Conservation (phyloP, 2,888 invertebrate species). For the Sceliomorpha sp. region DNA sequence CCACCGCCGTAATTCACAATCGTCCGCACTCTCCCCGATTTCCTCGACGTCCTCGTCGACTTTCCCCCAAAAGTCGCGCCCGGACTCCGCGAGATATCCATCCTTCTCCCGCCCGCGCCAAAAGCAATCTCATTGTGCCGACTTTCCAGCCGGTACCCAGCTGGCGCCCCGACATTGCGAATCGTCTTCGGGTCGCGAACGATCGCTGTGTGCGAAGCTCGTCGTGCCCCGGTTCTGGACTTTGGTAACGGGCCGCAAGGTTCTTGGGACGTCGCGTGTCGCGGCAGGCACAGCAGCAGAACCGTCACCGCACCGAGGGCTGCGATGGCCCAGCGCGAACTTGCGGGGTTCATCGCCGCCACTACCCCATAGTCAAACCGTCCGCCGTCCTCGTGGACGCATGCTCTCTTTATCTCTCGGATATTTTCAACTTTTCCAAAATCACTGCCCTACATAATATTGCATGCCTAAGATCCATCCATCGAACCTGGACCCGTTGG, state of each 20-base stretch:
- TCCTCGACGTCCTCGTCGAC: slow-evolving; percentile 4
- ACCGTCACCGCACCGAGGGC: slow-evolving; percentile 64
- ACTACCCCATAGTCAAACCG: slow-evolving; percentile 73
- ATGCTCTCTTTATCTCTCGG: slow-evolving; percentile 1
- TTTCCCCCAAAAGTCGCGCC: no score
- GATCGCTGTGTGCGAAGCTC: slow-evolving; percentile 20
- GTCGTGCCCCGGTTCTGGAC: slow-evolving; percentile 1
- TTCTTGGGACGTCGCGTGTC: slow-evolving; percentile 1
- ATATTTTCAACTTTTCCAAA: not conserved
- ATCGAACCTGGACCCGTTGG: no score
- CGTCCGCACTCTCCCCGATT: not conserved
- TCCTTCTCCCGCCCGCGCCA: no score
- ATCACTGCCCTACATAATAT: not conserved
- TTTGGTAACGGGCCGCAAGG: slow-evolving; percentile 5
- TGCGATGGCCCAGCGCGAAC: slow-evolving; percentile 67
- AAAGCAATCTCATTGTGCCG: no score
- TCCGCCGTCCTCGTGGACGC: slow-evolving; percentile 20
- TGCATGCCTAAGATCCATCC: no score
- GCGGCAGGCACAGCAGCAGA: slow-evolving; percentile 6
- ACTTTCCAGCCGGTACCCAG: no score
- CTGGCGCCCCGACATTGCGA: no score
- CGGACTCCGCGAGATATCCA: no score
- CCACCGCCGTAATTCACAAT: slow-evolving; percentile 17
- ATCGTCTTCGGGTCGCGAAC: not conserved
- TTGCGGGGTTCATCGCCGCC: slow-evolving; percentile 72